phyloP scores from a whole-genome alignment of 2,113 vertebrate genomes.

The Mugil cephalus region DNA sequence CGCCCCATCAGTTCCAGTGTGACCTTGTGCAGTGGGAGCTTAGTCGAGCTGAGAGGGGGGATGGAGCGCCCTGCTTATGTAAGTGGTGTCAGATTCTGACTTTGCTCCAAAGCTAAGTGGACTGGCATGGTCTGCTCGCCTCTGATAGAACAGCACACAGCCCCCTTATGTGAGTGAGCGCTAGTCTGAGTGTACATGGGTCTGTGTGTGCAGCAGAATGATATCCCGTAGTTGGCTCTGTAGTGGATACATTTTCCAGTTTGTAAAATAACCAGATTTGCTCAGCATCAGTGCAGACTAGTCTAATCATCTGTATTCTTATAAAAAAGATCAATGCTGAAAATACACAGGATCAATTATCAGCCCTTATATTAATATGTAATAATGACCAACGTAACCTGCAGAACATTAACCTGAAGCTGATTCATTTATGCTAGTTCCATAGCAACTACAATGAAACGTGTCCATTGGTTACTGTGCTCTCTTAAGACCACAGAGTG shows the following conservation, averaged over 20 bases:
- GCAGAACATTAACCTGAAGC: no score
- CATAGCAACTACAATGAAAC: no score
- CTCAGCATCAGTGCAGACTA: background rate
- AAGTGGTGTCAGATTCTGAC: constrained; percentile 68
- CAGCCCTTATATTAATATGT: background rate
- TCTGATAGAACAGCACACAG: constrained; percentile 2
- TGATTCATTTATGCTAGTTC: no score
- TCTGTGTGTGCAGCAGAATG: constrained; percentile 1
- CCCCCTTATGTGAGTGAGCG: background rate
- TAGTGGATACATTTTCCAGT: background rate
- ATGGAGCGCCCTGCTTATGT: constrained; percentile 58
- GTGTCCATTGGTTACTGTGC: no score
- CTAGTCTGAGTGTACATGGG: constrained; percentile 8
- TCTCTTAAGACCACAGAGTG: no score
- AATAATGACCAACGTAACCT: no score
- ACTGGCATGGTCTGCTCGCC: constrained; percentile 40
- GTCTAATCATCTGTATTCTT: background rate
- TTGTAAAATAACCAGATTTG: background rate
- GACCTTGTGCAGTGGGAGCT: constrained; percentile 64
- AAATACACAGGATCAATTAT: background rate
- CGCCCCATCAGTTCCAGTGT: constrained; percentile 55
- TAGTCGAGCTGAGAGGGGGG: constrained; percentile 40
- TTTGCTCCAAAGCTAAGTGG: constrained; percentile 49
- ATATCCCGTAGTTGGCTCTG: background rate
- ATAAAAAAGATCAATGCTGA: background rate